Evolutionary conservation across 2,113 vertebrate species (phyloP), one percentile per base, ranked within the genome.

Genomic region (Equus quagga): DNA sequence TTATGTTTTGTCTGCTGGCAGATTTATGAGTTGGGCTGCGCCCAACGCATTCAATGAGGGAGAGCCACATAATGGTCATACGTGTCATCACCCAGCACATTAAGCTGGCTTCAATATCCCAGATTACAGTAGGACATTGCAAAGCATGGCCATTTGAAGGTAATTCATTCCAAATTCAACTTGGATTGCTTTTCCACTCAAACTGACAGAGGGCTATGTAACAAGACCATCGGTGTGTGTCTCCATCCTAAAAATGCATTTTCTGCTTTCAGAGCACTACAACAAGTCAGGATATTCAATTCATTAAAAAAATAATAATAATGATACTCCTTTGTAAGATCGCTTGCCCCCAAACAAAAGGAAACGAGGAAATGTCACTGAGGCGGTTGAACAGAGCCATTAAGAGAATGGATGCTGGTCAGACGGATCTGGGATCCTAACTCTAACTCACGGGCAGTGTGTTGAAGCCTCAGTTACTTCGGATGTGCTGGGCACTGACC

Each of bases 1-100:
- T 98, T 98, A 97, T 98, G 98, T 98, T 98, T 98, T 98, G 97
- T 97, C 98, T 97, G 64, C 85, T 62, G 92, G 85, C 91, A 98
- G 98, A 98, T 99, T 99, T 98, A 98, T 36, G 73, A 51, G n/a
- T 95, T 75, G 15, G 82, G 98, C 51, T 87, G 95, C 56, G 56
- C 98, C 98, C 95, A 12, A 56, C 31, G 97, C 98, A 97, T 98
- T 92, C 98, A 75, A 65, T 88, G 98, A 98, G 98, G 97, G 75
- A 96, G 58, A 97, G 97, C 96, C 80, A 70, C 94, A 93, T 81
- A 97, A 98, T 41, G 73, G 93, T 7, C 84, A 96, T 94, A 89
- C 84, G 89, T 96, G 96, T 97, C 97, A 69, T 97, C 97, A 81
- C 88, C 97, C 97, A 96, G 58, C 13, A 93, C 90, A 72, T 88